A percentile compares a stretch with the other conserved stretches of the same genome.
Evolutionary conservation across 2,888 invertebrate genomes (phyloP).

Genomic region (Liopterus haemorrhoidalis): DNA sequence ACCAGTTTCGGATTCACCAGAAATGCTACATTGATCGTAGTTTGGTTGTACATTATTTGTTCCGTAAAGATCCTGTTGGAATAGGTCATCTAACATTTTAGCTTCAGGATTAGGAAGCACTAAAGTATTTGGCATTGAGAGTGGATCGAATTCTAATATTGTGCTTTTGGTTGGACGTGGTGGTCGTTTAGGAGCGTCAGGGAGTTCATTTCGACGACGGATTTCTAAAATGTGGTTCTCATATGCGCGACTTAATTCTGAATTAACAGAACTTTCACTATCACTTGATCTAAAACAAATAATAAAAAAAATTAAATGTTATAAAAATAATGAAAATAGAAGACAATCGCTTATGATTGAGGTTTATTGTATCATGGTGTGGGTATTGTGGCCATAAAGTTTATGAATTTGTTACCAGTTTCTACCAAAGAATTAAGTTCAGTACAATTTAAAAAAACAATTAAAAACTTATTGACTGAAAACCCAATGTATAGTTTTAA

Average conservation of each 20-base stretch:
- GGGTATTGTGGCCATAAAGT: too few relatives aligned
- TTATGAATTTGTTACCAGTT: too few relatives aligned
- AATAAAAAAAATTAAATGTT: too few relatives aligned
- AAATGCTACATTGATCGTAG: constrained; percentile 47
- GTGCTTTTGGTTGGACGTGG: constrained; percentile 51
- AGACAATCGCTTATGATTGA: too few relatives aligned
- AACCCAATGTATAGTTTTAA: too few relatives aligned
- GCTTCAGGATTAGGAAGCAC: constrained; percentile 34
- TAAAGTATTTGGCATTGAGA: constrained; percentile 40
- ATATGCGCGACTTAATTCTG: constrained; percentile 45
- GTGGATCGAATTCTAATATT: constrained; percentile 70
- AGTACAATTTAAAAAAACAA: too few relatives aligned
- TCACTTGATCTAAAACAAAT: constrained; percentile 33
- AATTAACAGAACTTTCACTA: constrained; percentile 29
- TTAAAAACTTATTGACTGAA: too few relatives aligned
- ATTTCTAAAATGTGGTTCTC: constrained; percentile 44
- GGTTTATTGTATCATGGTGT: too few relatives aligned
- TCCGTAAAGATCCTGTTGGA: constrained; percentile 64
- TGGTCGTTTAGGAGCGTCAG: constrained; percentile 27
- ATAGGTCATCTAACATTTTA: constrained; percentile 23
- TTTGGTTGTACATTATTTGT: constrained; percentile 47
- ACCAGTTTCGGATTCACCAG: constrained; percentile 47
- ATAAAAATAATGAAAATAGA: too few relatives aligned
- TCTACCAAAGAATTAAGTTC: too few relatives aligned
- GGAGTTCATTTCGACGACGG: constrained; percentile 39